A percentile compares a stretch with the other conserved stretches of the same genome.
Evolutionary conservation across 1,140 invertebrate genomes (phyloP).

Genomic region (Drosophila orena): DNA sequence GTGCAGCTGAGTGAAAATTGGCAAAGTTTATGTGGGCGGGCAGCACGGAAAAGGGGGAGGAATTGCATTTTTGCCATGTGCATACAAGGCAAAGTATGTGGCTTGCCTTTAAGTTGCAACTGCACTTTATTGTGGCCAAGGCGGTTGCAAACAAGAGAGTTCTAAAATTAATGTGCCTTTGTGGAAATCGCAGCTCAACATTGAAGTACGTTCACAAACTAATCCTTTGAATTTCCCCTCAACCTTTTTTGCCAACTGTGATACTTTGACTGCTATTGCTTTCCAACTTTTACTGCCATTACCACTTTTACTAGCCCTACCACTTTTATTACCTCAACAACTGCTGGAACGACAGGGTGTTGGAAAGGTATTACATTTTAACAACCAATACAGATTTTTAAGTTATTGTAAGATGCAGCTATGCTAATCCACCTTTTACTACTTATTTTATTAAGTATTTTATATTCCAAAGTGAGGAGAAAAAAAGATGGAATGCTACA

Average conservation of each 20-base stretch:
- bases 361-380: constrained; percentile 1
- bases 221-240: constrained; percentile 14
- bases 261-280: constrained; percentile 23
- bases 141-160: constrained; percentile 21
- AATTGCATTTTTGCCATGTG: constrained; percentile 26
- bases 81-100: constrained; percentile 53
- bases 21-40: constrained; percentile 62
- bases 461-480: too few species aligned
- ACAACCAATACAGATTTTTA: neutral
- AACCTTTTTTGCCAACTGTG: neutral
- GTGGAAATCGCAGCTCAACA: constrained; percentile 1
- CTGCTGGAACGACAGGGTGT: neutral
- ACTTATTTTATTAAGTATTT: too few species aligned
- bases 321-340: constrained; percentile 21
- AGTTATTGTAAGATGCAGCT: neutral
- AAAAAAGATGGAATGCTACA: too few species aligned
- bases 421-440: too few species aligned
- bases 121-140: constrained; percentile 62
- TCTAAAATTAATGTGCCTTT: constrained; percentile 26
- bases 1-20: constrained; percentile 74
- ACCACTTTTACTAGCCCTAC: constrained; percentile 15
- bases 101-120: constrained; percentile 37
- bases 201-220: constrained; percentile 11
- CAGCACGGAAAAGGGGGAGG: neutral
- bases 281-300: constrained; percentile 22